phyloP scores from a whole-genome alignment of 2,797 vertebrate genomes.

The Sciurus vulgaris region DNA sequence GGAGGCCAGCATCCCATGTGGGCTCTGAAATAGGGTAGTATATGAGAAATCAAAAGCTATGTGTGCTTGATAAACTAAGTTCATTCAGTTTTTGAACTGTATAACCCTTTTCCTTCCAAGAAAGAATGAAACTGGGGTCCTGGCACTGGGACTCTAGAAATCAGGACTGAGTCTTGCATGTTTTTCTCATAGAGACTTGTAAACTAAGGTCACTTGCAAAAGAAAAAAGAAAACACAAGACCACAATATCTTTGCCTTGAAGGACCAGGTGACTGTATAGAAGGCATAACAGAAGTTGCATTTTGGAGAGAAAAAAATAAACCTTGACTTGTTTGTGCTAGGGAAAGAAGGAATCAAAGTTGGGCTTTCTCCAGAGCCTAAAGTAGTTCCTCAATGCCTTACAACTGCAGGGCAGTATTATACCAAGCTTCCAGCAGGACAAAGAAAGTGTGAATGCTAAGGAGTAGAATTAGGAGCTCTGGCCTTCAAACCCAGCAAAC shows the following conservation, averaged over 20 bases:
- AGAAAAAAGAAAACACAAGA: neutral
- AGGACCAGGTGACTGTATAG: neutral
- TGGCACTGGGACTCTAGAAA: neutral
- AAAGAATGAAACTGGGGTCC: neutral
- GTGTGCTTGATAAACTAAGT: neutral
- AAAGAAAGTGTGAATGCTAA: neutral
- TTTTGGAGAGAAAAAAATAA: neutral
- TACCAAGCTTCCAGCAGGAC: neutral
- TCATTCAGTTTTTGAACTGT: neutral
- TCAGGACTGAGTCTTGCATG: neutral
- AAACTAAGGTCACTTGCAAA: neutral
- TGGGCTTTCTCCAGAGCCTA: neutral
- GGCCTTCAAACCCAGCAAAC: neutral
- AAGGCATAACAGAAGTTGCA: neutral
- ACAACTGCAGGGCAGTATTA: neutral
- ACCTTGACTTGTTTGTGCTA: too few species aligned
- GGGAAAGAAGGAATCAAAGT: neutral
- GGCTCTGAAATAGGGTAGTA: neutral
- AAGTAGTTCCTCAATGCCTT: neutral
- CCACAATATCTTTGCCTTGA: neutral
- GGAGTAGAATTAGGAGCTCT: neutral
- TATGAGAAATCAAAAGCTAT: neutral
- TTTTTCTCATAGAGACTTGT: neutral
- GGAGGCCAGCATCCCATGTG: neutral
- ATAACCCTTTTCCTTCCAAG: slow-evolving; percentile 1